phyloP scores from a whole-genome alignment of 2,797 vertebrate species.

The Helicolenus hilgendorfi region DNA sequence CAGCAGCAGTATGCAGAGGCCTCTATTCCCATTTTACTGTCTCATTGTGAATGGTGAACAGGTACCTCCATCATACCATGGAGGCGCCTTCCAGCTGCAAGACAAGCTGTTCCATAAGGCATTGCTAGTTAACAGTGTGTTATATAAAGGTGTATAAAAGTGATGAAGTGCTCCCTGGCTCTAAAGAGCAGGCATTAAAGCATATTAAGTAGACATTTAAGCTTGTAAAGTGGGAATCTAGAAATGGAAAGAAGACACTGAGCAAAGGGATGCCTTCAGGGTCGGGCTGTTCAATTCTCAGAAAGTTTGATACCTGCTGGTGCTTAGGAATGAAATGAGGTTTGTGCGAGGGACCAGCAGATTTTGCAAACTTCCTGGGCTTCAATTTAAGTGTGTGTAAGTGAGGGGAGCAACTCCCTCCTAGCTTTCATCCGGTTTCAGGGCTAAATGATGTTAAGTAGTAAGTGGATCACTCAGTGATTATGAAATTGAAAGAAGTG shows the following conservation, averaged over 20 bases:
- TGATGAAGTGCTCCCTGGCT: slow-evolving; percentile 92
- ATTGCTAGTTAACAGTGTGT: slow-evolving; percentile 93
- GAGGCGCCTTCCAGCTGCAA: slow-evolving; percentile 89
- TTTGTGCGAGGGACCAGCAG: slow-evolving; percentile 45
- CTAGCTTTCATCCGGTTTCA: neutral
- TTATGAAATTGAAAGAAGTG: neutral
- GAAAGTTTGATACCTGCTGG: slow-evolving; percentile 83
- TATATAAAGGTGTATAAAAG: slow-evolving; percentile 94
- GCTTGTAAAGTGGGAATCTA: slow-evolving; percentile 90
- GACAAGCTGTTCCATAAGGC: slow-evolving; percentile 92
- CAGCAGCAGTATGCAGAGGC: slow-evolving; percentile 85
- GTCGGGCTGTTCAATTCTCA: slow-evolving; percentile 73
- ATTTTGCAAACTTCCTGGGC: slow-evolving; percentile 44
- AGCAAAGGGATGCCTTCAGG: slow-evolving; percentile 88
- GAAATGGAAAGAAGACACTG: slow-evolving; percentile 90
- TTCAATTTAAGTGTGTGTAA: slow-evolving; percentile 18
- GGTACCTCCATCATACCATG: slow-evolving; percentile 91
- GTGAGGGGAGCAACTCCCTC: neutral
- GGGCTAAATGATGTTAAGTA: neutral
- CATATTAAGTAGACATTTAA: slow-evolving; percentile 94
- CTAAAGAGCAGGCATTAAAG: slow-evolving; percentile 93
- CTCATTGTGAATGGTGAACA: slow-evolving; percentile 91
- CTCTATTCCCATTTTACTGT: slow-evolving; percentile 91
- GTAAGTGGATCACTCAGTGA: neutral
- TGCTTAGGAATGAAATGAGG: slow-evolving; percentile 66